phyloP scores from a whole-genome alignment of 2,888 invertebrate genomes.

The Peribatodes rhomboidaria region DNA sequence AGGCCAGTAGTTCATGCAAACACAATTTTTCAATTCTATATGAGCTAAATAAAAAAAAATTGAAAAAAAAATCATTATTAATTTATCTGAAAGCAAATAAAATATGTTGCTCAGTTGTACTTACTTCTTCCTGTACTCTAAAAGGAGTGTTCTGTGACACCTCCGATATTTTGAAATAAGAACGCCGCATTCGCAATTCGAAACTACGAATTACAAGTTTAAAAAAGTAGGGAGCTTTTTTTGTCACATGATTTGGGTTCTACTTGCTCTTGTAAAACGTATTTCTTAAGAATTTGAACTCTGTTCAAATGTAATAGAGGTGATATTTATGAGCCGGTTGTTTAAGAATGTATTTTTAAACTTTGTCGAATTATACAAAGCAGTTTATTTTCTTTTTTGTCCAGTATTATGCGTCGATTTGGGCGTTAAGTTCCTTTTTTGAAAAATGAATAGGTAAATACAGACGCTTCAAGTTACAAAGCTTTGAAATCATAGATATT shows the following conservation, averaged over 20 bases:
- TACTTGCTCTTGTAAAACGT: conserved; percentile 45
- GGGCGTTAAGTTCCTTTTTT: conserved; percentile 85
- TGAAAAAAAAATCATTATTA: no score
- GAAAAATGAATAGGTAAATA: conserved; percentile 86
- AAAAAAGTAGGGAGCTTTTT: conserved; percentile 78
- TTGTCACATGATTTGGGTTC: conserved; percentile 65
- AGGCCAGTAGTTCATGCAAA: no score
- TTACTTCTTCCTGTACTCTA: conserved; percentile 61
- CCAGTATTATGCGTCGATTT: conserved; percentile 82
- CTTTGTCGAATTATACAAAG: conserved; percentile 77
- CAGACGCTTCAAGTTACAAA: conserved; percentile 78
- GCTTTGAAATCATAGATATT: conserved; percentile 69
- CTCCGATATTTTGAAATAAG: conserved; percentile 86
- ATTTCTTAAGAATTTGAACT: conserved; percentile 44
- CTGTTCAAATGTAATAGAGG: conserved; percentile 41
- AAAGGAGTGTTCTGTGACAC: conserved; percentile 85
- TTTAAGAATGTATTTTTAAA: conserved; percentile 31
- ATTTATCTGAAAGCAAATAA: no score
- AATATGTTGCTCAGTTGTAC: conserved; percentile 38
- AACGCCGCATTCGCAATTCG: conserved; percentile 84
- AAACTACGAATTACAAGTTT: conserved; percentile 85
- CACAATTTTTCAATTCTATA: no score
- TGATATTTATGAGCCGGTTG: conserved; percentile 8
- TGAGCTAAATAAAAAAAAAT: no score
- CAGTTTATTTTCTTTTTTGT: conserved; percentile 86